Evolutionary conservation across 2,888 invertebrate species (phyloP), one percentile per base, ranked within the genome.

Genomic region (Eristalinus sepulchralis): DNA sequence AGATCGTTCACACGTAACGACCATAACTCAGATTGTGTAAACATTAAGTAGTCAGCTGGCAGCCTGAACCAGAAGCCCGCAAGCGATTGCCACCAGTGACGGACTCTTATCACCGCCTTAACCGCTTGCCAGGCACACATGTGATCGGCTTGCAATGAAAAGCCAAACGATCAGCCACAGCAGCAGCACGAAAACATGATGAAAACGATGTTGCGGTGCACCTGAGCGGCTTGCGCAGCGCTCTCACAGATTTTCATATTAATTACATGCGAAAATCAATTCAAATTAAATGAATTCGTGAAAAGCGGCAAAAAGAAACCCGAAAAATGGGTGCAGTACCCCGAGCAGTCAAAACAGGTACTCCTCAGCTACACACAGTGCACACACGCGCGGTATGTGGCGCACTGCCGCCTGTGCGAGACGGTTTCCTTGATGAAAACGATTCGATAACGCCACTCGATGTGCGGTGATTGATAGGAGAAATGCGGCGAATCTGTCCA

Each of bases 141-240:
- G 75, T 66, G 75, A 70, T 79, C 63, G 70, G 55, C 33, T 27
- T 55, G 47, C 78, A 34, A 59, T n/a, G 27, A 66, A 24, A 27
- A 53, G 13, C 13, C 36, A 36, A 17, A 27, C 39, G 36, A 47
- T 47, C 47, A n/a, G 34, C 34, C 31, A 31, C n/a, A 10, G 34
- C 55, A 39, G 34, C 36, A 67, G 71, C 81, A 75, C 68, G 71
- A 85, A 84, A 77, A 81, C 82, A 73, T 63, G 82, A 82, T 66
- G 78, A 83, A 86, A 82, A 83, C 71, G 66, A 86, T 86, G 86
- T 83, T 78, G 75, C 27, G 27, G 27, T 71, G 78, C 83, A 79
- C 78, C 78, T 78, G 81, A 84, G 60, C 13, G 31, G 68, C 63
- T 55, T 36, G 6, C 59, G 60, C 55, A 66, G 81, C 59, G 34